A percentile compares a stretch with the other conserved stretches of the same genome.
Evolutionary conservation across 2,797 vertebrate species (phyloP).

Genomic region (Neosilurus hyrtlii): DNA sequence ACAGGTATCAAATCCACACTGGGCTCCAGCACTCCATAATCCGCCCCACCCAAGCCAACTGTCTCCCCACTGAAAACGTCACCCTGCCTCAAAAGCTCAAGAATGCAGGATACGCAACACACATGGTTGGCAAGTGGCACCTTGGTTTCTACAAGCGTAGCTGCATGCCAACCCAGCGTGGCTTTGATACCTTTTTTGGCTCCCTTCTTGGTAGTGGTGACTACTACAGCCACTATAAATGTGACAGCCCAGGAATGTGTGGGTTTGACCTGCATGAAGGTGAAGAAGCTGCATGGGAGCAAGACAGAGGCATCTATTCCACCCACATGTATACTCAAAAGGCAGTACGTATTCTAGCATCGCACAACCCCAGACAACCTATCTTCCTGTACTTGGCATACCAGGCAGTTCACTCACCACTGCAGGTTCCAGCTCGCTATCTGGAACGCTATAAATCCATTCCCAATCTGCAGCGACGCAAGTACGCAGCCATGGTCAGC

Average conservation of each 20-base stretch:
- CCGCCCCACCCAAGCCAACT: conserved; percentile 91
- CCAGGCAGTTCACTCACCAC: conserved; percentile 92
- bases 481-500: conserved; percentile 94
- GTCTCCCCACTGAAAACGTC: conserved; percentile 88
- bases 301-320: conserved; percentile 88
- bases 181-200: conserved; percentile 95
- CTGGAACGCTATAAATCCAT: conserved; percentile 89
- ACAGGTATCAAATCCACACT: conserved; percentile 97
- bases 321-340: conserved; percentile 92
- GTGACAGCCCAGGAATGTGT: conserved; percentile 89
- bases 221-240: conserved; percentile 96
- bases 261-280: conserved; percentile 95
- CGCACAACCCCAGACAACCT: conserved; percentile 81
- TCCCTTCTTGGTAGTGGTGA: conserved; percentile 92
- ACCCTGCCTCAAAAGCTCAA: conserved; percentile 94
- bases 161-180: conserved; percentile 92
- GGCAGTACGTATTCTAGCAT: conserved; percentile 83
- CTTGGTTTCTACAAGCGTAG: conserved; percentile 92
- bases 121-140: conserved; percentile 99
- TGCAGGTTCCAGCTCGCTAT: conserved; percentile 89
- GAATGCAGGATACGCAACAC: conserved; percentile 88
- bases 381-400: conserved; percentile 92
- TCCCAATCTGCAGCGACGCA: conserved; percentile 83
- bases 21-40: conserved; percentile 98
- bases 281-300: conserved; percentile 90